phyloP scores from a whole-genome alignment of 2,888 invertebrate species.

The Ferdinandea cuprea region DNA sequence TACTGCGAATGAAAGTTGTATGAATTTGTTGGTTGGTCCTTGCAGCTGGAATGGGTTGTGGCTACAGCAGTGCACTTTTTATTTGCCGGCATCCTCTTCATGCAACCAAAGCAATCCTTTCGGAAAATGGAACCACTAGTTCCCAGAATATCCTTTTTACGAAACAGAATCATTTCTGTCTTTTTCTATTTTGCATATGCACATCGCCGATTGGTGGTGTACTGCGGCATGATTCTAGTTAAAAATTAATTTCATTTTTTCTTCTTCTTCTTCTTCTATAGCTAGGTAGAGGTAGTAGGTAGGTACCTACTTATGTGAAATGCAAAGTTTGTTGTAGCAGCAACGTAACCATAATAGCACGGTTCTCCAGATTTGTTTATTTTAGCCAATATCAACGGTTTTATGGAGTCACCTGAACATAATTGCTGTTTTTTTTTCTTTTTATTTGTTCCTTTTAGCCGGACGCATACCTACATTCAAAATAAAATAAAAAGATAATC shows the following conservation, averaged over 20 bases:
- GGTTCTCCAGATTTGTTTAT: conserved; percentile 54
- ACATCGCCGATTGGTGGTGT: conserved; percentile 63
- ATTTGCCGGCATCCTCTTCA: conserved; percentile 49
- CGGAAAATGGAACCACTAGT: conserved; percentile 50
- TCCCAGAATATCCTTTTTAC: conserved; percentile 50
- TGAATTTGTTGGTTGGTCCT: conserved; percentile 73
- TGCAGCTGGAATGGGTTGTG: conserved; percentile 70
- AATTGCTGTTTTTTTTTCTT: conserved; percentile 26
- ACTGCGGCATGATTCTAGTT: conserved; percentile 66
- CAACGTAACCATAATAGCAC: conserved; percentile 25
- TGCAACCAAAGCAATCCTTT: conserved; percentile 68
- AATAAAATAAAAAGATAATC: conserved; percentile 66
- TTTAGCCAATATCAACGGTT: conserved; percentile 53
- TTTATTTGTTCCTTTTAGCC: conserved; percentile 9
- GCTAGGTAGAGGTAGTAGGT: not conserved
- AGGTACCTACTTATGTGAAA: not conserved
- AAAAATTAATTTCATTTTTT: conserved; percentile 69
- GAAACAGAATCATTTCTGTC: conserved; percentile 60
- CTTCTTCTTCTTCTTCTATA: conserved; percentile 4
- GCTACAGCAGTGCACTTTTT: conserved; percentile 65
- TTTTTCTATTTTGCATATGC: conserved; percentile 59
- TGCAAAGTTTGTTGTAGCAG: conserved; percentile 56
- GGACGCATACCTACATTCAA: conserved; percentile 3
- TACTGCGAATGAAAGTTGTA: conserved; percentile 69
- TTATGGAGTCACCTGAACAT: conserved; percentile 31